These are phyloP conservation scores for Clamator glandarius DNA, from an alignment of 2,797 vertebrate genomes.

Conservation along the genomic window DNA sequence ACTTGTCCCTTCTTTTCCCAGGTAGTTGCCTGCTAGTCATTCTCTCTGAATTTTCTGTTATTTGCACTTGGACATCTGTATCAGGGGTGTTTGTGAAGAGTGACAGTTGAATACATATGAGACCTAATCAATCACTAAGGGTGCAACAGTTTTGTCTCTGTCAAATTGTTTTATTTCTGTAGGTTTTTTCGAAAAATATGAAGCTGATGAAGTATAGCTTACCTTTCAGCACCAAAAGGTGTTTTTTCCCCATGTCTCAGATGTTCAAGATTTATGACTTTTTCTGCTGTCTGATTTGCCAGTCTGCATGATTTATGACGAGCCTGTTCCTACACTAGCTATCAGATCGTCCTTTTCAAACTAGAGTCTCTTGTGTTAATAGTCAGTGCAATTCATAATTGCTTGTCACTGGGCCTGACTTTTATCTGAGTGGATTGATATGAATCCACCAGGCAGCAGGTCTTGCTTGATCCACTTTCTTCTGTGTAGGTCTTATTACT, in stretches of 20 bases:
- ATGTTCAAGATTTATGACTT: slow-evolving; percentile 38
- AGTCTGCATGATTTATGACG: slow-evolving; percentile 27
- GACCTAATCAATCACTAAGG: slow-evolving; percentile 13
- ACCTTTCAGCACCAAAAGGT: slow-evolving; percentile 3
- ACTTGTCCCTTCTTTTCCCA: not conserved
- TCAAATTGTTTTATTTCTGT: slow-evolving; percentile 27
- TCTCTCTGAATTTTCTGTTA: not conserved
- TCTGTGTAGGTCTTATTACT: not conserved
- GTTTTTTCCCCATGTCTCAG: slow-evolving; percentile 10
- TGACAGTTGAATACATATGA: not conserved
- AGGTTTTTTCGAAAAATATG: slow-evolving; percentile 37
- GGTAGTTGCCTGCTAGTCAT: not conserved
- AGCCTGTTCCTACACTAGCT: not conserved
- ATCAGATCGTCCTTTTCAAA: slow-evolving; percentile 22
- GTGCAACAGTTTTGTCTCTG: slow-evolving; percentile 24
- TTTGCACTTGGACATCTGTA: not conserved
- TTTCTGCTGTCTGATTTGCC: slow-evolving; percentile 20
- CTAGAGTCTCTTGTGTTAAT: not conserved
- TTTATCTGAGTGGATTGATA: not conserved
- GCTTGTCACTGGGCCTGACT: not conserved
- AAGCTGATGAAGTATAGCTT: slow-evolving; percentile 21
- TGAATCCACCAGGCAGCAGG: not conserved
- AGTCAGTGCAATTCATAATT: slow-evolving; percentile 2
- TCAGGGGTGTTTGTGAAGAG: not conserved
- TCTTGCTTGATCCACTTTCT: not conserved